phyloP scores from a whole-genome alignment of 2,888 invertebrate species.

The Archaeoteleia sp. region DNA sequence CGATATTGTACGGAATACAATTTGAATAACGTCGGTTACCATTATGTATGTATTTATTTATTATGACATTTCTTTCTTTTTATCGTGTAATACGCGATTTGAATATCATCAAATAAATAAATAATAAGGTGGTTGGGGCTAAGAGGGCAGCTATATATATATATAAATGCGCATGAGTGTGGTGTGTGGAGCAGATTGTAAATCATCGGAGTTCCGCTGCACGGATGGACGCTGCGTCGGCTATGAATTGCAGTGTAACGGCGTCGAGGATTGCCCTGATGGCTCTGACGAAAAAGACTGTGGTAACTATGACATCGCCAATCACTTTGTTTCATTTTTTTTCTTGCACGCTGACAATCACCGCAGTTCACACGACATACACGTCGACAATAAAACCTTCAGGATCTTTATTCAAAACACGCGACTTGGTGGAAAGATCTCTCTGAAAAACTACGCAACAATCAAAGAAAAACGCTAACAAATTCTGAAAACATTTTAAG shows the following conservation, averaged over 20 bases:
- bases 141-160: constrained; percentile 37
- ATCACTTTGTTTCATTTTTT: constrained; percentile 36
- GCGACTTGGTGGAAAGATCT: constrained; percentile 31
- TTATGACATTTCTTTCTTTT: no score
- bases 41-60: no score
- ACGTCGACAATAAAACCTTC: not conserved
- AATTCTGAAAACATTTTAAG: no score
- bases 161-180: constrained; percentile 69
- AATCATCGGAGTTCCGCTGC: constrained; percentile 76
- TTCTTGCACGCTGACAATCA: constrained; percentile 38
- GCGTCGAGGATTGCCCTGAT: constrained; percentile 78
- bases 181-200: constrained; percentile 75
- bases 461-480: no score
- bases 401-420: not conserved
- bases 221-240: constrained; percentile 80
- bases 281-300: constrained; percentile 79
- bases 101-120: constrained; percentile 8
- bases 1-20: no score
- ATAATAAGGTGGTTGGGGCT: constrained; percentile 39
- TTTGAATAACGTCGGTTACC: no score
- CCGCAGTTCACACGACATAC: constrained; percentile 15
- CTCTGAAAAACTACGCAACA: no score
- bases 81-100: not conserved
- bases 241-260: constrained; percentile 78
- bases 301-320: constrained; percentile 69